Evolutionary conservation across 2,888 invertebrate genomes (phyloP).

Genomic region (Chrysomela aeneicollis): DNA sequence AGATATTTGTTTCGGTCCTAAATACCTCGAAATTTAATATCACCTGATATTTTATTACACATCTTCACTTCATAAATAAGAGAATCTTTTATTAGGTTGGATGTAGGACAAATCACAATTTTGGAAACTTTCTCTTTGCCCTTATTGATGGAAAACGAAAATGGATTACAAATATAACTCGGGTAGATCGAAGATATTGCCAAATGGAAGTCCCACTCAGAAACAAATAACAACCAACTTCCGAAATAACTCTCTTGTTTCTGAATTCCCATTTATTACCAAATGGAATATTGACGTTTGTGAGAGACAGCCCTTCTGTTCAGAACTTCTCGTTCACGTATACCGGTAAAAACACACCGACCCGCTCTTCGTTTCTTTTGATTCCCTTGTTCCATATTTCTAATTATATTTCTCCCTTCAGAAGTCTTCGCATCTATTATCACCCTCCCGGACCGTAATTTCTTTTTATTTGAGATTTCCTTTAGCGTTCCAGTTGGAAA

Average conservation of each 20-base stretch:
- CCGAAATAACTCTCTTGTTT: neutral
- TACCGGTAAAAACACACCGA: slow-evolving; percentile 27
- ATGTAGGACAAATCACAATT: too few relatives aligned
- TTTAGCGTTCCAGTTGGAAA: slow-evolving; percentile 45
- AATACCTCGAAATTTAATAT: too few relatives aligned
- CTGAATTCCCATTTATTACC: neutral
- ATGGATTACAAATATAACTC: neutral
- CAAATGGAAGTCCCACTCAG: neutral
- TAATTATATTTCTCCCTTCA: slow-evolving; percentile 59
- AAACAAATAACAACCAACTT: neutral
- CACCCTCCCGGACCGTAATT: slow-evolving; percentile 54
- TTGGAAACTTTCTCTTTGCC: too few relatives aligned
- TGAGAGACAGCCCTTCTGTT: slow-evolving; percentile 12
- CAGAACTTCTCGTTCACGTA: slow-evolving; percentile 6
- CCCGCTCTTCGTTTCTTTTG: slow-evolving; percentile 49
- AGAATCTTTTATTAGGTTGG: too few relatives aligned
- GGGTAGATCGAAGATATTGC: neutral
- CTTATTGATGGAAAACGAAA: too few relatives aligned
- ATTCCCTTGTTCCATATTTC: slow-evolving; percentile 56
- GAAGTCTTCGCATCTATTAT: slow-evolving; percentile 55
- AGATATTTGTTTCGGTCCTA: too few relatives aligned
- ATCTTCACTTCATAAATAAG: too few relatives aligned
- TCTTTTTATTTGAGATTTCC: slow-evolving; percentile 51
- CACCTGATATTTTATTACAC: too few relatives aligned
- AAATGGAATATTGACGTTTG: slow-evolving; percentile 15